Base-by-base conservation (phyloP, 2,888 invertebrate genomes). In the Polymixis flavicincta region DNA sequence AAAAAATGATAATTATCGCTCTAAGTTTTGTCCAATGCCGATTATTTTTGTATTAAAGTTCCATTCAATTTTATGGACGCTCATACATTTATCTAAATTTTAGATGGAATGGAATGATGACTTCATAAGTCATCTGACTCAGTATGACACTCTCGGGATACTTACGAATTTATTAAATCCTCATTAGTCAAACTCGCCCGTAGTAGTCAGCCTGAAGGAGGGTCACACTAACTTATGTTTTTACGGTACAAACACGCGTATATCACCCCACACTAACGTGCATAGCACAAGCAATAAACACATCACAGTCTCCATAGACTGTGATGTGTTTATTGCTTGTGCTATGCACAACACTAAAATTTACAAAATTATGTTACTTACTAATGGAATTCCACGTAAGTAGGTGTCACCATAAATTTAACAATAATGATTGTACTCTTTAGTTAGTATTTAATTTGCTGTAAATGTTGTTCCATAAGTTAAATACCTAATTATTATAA, bases 381-480 rank as follows among this genome's bases (percentile, higher is more conserved):
- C n/a, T n/a, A 8, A 7, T 50, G 11, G 17, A 19, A 28, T 25
- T 54, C 22, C 9, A 42, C 2, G 2, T 42, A 42, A 32, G 32
- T 42, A 42, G 25, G 32, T 37, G 37, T 57, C 25, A 37, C 65
- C 63, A 55, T 28, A n/a, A 55, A 28, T 37, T 79, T 45, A 54
- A 61, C 60, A 71, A 14, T 60, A 48, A 61, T 71, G n/a, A n/a
- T n/a, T n/a, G 73, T 76, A 28, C 48, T 61, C 28, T 72, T 55
- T 72, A 61, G 11, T 54, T 54, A 48, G 14, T 67, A 57, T 67
- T 78, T 68, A 32, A 60, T 42, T 52, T 70, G 70, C 25, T 60
- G 45, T 71, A 54, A 8, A 11, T 55, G 19, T 79, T 28, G 22
- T 37, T 54, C 28, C n/a, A n/a, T n/a, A n/a, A n/a, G n/a, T n/a